Conservation (phyloP, 2,113 vertebrate genomes). For the Rhynchomys soricoides region DNA sequence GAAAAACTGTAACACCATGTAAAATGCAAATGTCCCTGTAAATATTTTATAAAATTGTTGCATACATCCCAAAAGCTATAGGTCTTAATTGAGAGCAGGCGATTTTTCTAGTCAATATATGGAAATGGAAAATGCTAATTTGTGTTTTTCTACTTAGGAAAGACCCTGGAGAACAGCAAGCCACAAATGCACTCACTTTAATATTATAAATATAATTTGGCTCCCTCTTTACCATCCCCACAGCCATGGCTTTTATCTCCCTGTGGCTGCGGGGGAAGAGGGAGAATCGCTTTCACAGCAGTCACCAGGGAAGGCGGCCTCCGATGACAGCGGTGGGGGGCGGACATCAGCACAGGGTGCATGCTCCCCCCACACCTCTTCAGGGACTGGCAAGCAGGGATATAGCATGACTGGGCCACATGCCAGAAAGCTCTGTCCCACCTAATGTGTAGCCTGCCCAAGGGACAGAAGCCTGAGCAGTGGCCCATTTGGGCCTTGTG, state of each 20-base stretch:
- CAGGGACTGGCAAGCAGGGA: background rate
- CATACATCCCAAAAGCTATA: slow-evolving; percentile 91
- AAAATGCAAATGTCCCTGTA: slow-evolving; percentile 91
- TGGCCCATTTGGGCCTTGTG: background rate
- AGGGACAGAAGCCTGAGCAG: background rate
- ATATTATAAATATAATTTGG: slow-evolving; percentile 94
- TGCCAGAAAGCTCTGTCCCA: background rate
- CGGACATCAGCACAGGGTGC: slow-evolving; percentile 67
- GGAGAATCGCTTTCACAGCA: slow-evolving; percentile 84
- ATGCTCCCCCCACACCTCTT: background rate
- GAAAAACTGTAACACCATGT: slow-evolving; percentile 88
- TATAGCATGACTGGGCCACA: background rate
- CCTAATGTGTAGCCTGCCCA: background rate
- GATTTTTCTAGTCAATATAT: slow-evolving; percentile 93
- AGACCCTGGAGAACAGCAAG: slow-evolving; percentile 89
- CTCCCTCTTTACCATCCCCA: slow-evolving; percentile 87
- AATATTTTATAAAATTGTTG: slow-evolving; percentile 93
- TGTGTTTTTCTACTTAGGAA: slow-evolving; percentile 91
- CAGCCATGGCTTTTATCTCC: slow-evolving; percentile 90
- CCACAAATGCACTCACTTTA: slow-evolving; percentile 91
- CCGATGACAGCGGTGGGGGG: background rate
- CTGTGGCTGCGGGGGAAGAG: slow-evolving; percentile 86
- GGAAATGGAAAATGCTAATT: slow-evolving; percentile 94
- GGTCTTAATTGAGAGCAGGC: slow-evolving; percentile 92
- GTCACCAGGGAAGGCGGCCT: slow-evolving; percentile 83